A percentile compares a stretch with the other conserved stretches of the same genome.
phyloP scores from a whole-genome alignment of 2,113 vertebrate species.

The Megaptera novaeangliae region DNA sequence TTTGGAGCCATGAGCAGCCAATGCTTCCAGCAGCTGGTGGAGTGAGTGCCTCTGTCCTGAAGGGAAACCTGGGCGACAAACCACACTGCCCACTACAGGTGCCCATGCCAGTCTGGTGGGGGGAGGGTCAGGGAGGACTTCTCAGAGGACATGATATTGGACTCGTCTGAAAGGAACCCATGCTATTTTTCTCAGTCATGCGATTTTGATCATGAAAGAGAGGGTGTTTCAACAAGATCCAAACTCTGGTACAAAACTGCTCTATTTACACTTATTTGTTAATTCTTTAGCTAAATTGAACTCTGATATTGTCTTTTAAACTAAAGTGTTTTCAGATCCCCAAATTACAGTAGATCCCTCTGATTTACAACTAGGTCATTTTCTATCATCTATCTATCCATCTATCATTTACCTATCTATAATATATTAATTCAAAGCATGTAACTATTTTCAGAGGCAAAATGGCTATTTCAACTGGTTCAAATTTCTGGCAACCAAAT shows the following conservation, averaged over 20 bases:
- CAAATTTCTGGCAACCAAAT: slow-evolving; percentile 43
- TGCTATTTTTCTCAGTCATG: neutral
- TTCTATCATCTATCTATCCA: neutral
- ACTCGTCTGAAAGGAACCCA: neutral
- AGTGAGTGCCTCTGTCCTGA: neutral
- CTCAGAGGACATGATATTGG: neutral
- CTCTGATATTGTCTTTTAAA: slow-evolving; percentile 22
- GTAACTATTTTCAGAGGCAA: slow-evolving; percentile 29
- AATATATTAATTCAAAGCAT: slow-evolving; percentile 2
- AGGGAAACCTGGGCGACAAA: neutral
- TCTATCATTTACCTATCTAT: neutral
- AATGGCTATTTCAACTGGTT: slow-evolving; percentile 38
- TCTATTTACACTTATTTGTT: neutral
- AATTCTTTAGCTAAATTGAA: slow-evolving; percentile 3
- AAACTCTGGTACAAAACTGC: neutral
- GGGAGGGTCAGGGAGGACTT: neutral
- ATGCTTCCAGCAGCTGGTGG: neutral
- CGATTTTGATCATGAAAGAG: neutral
- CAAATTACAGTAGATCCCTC: slow-evolving; percentile 29
- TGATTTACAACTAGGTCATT: neutral
- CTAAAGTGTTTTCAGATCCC: slow-evolving; percentile 14
- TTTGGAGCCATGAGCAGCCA: neutral
- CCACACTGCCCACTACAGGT: neutral
- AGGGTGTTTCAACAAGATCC: neutral
- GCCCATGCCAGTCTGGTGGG: neutral